Base-by-base conservation (phyloP, 2,888 invertebrate genomes). In the Napeogenes sylphis region DNA sequence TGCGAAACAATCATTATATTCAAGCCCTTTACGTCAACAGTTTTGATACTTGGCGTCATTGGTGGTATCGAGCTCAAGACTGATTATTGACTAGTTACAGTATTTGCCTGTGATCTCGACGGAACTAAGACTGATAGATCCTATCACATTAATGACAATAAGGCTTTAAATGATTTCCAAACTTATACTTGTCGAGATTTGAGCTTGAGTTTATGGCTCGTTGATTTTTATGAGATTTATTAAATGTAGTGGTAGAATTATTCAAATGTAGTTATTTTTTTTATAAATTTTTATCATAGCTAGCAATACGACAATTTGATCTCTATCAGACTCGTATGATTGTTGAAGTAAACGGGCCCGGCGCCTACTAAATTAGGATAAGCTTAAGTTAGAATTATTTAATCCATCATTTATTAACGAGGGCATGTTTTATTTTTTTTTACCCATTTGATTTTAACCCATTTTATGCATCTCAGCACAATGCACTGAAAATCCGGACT, bases 391-490 rank as follows among this genome's bases (percentile, higher is more conserved):
- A 30, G 8, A 42, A 51, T 51, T 30, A 51, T 30, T 30, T 51
- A 51, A 51, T 47, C 14, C n/a, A 47, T 30, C 51, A 51, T 51
- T 51, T 51, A 70, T 77, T 80, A 63, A 67, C 69, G 67, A 70
- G 77, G 79, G 89, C 89, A 89, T 89, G 89, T 87, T 89, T 89
- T 89, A 88, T 84, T 83, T 82, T 85, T n/a, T 81, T 82, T 85
- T 21, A 21, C 21, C 21, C 21, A 21, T 21, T 81, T 84, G 81
- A 85, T 85, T 84, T 84, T 72, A 84, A 76, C 76, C 67, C 68
- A 75, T 77, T 79, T 78, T 75, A 73, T 76, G 71, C 73, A 76
- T 76, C 63, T 70, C 65, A 71, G 71, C 73, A 76, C 73, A 73
- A 72, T 73, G 75, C 75, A 75, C 75, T 71, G 71, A 45, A 55